Evolutionary conservation across 2,113 vertebrate species (phyloP), one percentile per base, ranked within the genome.

Genomic region (Nesogale talazaci): DNA sequence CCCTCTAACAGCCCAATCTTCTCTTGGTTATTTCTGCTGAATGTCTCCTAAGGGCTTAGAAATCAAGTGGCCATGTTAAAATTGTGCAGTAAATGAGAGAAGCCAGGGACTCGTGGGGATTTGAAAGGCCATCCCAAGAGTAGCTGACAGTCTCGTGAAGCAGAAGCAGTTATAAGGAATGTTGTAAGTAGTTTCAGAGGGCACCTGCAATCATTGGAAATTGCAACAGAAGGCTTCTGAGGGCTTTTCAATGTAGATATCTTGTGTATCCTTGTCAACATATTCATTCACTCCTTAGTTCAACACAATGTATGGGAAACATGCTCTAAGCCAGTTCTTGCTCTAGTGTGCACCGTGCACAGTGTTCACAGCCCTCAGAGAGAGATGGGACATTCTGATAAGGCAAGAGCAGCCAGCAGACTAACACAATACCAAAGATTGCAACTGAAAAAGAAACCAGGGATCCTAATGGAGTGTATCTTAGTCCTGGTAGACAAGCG

Each of bases 381-480:
- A 22, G 7, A 12, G 46, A 52, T 10, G 9, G 46, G 9, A 9
- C 23, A 67, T 89, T 67, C 56, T 85, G 36, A 4, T 59, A 36
- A 40, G 31, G 7, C 57, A 61, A 2, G 29, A 78, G 22, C 0
- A 17, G 34, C n/a, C 16, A 67, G 65, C 42, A 6, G 36, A 79
- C 36, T 70, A 72, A 14, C 12, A 27, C 10, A 46, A 52, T 8
- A 8, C 36, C 22, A 34, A 59, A 59, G 27, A 46, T 57, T 14
- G 17, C 6, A 67, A 19, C n/a, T 46, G 20, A 86, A 79, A 59
- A 81, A 65, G 56, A 27, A 72, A 52, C 16, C 19, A 57, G 77
- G 36, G 12, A 57, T 70, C 4, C 1, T 2, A 46, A 56, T 0
- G 1, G 1, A 61, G 15, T 8, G 0, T 19, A 27, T n/a, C n/a